A percentile compares a stretch with the other conserved stretches of the same genome.
Conservation (phyloP, 2,888 invertebrate genomes). For the Netelia inedita region DNA sequence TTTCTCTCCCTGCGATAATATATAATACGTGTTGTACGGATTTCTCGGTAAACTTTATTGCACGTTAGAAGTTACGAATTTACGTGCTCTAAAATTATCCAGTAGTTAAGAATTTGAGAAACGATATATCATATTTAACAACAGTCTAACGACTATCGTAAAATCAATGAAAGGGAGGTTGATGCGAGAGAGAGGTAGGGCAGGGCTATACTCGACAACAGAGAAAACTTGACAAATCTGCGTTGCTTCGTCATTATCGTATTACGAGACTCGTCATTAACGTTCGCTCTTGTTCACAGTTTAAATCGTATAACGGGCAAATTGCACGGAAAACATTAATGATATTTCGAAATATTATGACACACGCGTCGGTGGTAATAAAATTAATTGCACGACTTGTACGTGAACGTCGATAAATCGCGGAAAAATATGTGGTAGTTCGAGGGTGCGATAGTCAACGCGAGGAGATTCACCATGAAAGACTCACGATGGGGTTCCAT, state of each 20-base stretch:
- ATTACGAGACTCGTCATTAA: constrained; percentile 8
- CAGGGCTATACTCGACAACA: background rate
- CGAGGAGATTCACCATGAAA: no score
- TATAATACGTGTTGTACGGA: background rate
- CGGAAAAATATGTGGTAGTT: background rate
- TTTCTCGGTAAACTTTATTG: constrained; percentile 13
- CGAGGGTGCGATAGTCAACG: no score
- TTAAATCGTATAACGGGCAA: background rate
- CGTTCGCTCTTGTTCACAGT: background rate
- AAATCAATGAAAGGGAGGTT: constrained; percentile 27
- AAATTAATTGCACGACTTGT: constrained; percentile 46
- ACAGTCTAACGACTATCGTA: constrained; percentile 8
- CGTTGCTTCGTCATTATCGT: constrained; percentile 14
- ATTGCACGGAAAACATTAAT: background rate
- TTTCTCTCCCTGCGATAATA: constrained; percentile 10
- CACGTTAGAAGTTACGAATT: background rate
- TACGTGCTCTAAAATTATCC: constrained; percentile 17
- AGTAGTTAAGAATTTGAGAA: constrained; percentile 1
- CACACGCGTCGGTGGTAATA: background rate
- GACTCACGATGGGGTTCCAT: no score
- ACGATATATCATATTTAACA: constrained; percentile 3
- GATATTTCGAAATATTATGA: constrained; percentile 8
- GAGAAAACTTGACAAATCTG: constrained; percentile 14
- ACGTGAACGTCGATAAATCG: constrained; percentile 22
- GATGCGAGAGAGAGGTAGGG: background rate